phyloP scores from a whole-genome alignment of 2,797 vertebrate genomes.

The Trachops cirrhosus region DNA sequence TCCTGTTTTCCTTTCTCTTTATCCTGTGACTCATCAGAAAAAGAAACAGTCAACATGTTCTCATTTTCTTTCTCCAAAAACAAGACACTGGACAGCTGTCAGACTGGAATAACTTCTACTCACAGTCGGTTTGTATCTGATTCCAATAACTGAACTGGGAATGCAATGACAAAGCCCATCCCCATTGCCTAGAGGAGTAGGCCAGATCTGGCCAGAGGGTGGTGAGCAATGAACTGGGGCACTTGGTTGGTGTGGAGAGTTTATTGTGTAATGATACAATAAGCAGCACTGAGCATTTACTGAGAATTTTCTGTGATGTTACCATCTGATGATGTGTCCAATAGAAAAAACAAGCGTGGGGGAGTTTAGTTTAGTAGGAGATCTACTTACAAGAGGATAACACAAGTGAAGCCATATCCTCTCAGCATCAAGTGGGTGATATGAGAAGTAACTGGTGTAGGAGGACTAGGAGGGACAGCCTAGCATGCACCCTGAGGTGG shows the following conservation, averaged over 20 bases:
- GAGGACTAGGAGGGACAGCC: background rate
- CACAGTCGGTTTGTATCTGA: conserved; percentile 43
- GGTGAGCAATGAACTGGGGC: background rate
- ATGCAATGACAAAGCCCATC: background rate
- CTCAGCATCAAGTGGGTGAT: background rate
- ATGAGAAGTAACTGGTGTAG: background rate
- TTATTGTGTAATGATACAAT: background rate
- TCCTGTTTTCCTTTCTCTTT: conserved; percentile 21
- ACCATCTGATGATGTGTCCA: background rate
- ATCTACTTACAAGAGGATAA: background rate
- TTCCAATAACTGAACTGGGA: conserved; percentile 28
- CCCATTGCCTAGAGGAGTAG: background rate
- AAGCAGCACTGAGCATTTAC: background rate
- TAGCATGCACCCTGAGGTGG: background rate
- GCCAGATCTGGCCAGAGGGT: background rate
- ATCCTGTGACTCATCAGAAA: background rate
- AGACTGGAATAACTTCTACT: conserved; percentile 51
- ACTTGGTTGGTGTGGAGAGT: background rate
- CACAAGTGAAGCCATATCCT: background rate
- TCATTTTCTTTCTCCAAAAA: conserved; percentile 54
- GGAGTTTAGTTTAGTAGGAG: background rate
- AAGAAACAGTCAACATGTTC: background rate
- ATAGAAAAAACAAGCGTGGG: background rate
- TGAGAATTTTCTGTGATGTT: background rate
- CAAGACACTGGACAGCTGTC: conserved; percentile 54